Base-by-base conservation (phyloP, 53 echinoderm and acorn worm genomes). In the Echinometra lucunter region DNA sequence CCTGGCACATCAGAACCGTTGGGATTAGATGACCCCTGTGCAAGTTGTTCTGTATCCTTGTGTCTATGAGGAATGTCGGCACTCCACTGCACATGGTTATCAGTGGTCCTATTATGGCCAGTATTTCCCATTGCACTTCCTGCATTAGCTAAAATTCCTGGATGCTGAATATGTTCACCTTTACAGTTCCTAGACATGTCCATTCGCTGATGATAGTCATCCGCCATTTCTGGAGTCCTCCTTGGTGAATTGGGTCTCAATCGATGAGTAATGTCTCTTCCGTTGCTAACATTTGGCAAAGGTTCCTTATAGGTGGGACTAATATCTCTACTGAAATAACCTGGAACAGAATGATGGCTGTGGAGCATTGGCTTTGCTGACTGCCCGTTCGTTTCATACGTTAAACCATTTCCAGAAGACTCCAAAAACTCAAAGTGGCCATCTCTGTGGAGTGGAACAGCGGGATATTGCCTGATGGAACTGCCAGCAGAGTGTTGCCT, bases 391-490 rank as follows among this genome's bases (percentile, higher is more conserved):
- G 53, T 49, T 85, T 49, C 13, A 30, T n/a, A 85, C 11, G 6
- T 85, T 1, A 49, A 53, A 19, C 85, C 85, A 85, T 85, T 85
- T 49, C 85, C 85, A 13, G 49, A 85, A 11, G 85, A 85, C 85
- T 49, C 85, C 2, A 11, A n/a, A n/a, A 85, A 85, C 49, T 47
- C 49, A 47, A 28, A 49, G 30, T 45, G 85, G 30, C 85, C 49
- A 49, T 85, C 85, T 53, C 49, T 85, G n/a, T 85, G 45, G 45
- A 6, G 4, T 25, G n/a, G 85, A n/a, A 47, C 9, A 3, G 5
- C 47, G 49, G 9, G 49, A 28, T 85, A 85, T 28, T 47, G 85
- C 85, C 45, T 21, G 6, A n/a, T 28, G 18, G 49, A 30, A 47
- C 49, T 25, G 49, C 27, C n/a, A 25, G 21, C 49, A 7, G 49